phyloP scores from a whole-genome alignment of 2,888 invertebrate genomes.

The Apoderus coryli region DNA sequence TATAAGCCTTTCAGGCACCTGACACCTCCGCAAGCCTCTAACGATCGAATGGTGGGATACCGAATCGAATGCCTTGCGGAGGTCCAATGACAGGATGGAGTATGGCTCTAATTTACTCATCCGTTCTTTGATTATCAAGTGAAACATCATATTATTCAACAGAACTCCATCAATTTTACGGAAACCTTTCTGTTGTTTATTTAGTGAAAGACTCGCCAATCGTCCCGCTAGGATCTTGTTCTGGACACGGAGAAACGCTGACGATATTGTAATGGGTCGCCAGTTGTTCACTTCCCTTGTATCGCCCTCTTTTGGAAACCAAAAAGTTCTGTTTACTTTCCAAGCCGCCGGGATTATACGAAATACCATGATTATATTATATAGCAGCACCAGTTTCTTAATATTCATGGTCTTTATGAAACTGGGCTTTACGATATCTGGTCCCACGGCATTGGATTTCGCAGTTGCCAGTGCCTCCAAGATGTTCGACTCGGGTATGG shows the following conservation, averaged over 20 bases:
- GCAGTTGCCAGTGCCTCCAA: too few species aligned
- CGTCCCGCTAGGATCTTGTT: constrained; percentile 10
- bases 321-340: too few species aligned
- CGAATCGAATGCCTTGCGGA: constrained; percentile 17
- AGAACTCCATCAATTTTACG: constrained; percentile 13
- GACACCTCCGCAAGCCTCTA: constrained; percentile 10
- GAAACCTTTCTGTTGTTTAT: constrained; percentile 15
- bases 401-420: too few species aligned
- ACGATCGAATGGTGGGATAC: constrained; percentile 13
- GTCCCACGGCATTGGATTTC: too few species aligned
- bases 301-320: too few species aligned
- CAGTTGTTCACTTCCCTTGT: constrained; percentile 6
- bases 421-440: too few species aligned
- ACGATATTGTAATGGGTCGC: constrained; percentile 14
- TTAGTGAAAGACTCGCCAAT: constrained; percentile 7
- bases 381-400: too few species aligned
- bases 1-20: constrained; percentile 4
- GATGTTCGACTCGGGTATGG: too few species aligned
- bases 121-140: constrained; percentile 10
- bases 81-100: constrained; percentile 12
- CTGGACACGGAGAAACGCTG: constrained; percentile 8
- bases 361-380: too few species aligned
- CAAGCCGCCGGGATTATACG: too few species aligned
- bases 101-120: constrained; percentile 7
- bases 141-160: constrained; percentile 13